Percentiles rank a stretch among this genome's conserved stretches.
phyloP scores from a whole-genome alignment of 2,113 vertebrate genomes.

The Tachysurus vachellii region DNA sequence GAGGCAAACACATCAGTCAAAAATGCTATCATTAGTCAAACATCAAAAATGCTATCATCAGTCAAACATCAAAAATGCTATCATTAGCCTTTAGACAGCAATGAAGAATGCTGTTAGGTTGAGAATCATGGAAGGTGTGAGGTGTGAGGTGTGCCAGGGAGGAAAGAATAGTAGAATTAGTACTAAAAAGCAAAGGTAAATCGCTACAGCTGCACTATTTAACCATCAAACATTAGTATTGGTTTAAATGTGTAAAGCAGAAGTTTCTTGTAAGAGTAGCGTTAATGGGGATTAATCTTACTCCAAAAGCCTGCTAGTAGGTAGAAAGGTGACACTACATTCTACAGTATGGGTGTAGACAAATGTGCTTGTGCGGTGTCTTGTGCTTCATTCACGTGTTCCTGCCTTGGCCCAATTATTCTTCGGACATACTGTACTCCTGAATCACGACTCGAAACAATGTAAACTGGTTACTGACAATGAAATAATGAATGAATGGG shows the following conservation, averaged over 20 bases:
- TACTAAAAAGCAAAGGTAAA: not conserved
- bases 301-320: not conserved
- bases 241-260: not conserved
- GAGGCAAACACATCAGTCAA: no score
- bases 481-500: not conserved
- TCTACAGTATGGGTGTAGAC: not conserved
- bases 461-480: not conserved
- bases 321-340: not conserved
- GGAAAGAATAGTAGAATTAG: not conserved
- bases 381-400: not conserved
- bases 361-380: not conserved
- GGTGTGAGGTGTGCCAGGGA: not conserved
- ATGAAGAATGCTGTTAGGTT: not conserved
- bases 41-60: no score
- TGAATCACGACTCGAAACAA: not conserved
- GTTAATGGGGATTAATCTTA: not conserved
- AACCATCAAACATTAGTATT: not conserved
- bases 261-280: not conserved
- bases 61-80: no score
- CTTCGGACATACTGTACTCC: not conserved
- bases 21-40: no score
- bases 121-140: not conserved
- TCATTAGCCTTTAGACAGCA: not conserved
- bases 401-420: not conserved
- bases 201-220: not conserved